Evolutionary conservation across 2,888 invertebrate genomes (phyloP).

Genomic region (Rhamnusium bicolor): DNA sequence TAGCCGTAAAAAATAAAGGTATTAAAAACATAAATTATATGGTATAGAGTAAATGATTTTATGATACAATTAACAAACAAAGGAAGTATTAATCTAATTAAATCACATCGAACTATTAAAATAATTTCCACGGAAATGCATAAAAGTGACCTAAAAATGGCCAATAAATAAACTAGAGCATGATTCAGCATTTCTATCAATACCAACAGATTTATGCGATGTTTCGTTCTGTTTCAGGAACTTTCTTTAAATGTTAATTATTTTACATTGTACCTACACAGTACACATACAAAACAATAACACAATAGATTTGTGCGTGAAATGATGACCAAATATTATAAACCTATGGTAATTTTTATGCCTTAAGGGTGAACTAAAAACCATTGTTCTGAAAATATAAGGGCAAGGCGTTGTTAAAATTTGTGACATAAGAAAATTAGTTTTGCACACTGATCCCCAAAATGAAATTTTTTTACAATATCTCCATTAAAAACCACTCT

Average conservation of each 20-base stretch:
- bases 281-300: slow-evolving; percentile 3
- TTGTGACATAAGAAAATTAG: no score
- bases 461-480: no score
- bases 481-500: no score
- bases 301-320: not conserved
- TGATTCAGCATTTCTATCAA: slow-evolving; percentile 10
- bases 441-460: no score
- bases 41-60: not conserved
- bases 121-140: not conserved
- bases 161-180: slow-evolving; percentile 14
- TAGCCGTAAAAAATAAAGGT: not conserved
- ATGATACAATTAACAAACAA: not conserved
- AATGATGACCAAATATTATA: not conserved
- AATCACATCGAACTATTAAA: not conserved
- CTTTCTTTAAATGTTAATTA: slow-evolving; percentile 10
- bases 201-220: not conserved
- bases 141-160: slow-evolving; percentile 12
- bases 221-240: slow-evolving; percentile 5
- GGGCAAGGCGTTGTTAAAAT: not conserved
- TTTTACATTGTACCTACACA: not conserved
- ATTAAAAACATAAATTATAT: not conserved
- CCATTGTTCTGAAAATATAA: not conserved
- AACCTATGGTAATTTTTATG: not conserved
- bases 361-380: not conserved
- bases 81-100: not conserved